These are phyloP conservation scores for Ceratina calcarata DNA, from an alignment of 1,140 invertebrate species.

Conservation along the genomic window DNA sequence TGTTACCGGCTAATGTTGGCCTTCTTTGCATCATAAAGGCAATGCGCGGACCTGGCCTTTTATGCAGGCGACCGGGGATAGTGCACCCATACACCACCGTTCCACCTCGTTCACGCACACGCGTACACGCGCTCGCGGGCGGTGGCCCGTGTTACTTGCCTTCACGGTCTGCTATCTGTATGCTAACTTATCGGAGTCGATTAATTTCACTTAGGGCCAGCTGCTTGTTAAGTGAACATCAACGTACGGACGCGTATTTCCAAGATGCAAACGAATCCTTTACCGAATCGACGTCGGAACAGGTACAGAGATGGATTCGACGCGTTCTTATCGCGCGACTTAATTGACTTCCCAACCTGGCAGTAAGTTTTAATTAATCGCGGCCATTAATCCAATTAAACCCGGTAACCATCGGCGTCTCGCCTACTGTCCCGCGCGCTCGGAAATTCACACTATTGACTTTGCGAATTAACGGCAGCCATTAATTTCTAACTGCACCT, in stretches of 20 bases:
- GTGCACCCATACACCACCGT: slow-evolving; percentile 35
- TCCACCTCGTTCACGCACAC: slow-evolving; percentile 1
- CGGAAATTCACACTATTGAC: slow-evolving; percentile 50
- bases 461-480: slow-evolving; percentile 30
- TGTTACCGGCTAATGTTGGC: slow-evolving; percentile 69
- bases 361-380: slow-evolving; percentile 28
- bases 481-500: slow-evolving; percentile 25
- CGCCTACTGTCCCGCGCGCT: neutral
- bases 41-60: slow-evolving; percentile 59
- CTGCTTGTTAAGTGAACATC: slow-evolving; percentile 48
- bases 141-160: slow-evolving; percentile 37
- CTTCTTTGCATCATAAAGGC: slow-evolving; percentile 73
- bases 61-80: slow-evolving; percentile 59
- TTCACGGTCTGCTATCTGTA: slow-evolving; percentile 53
- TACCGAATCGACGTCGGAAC: neutral
- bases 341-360: neutral
- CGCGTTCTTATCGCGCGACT: neutral
- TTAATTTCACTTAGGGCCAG: slow-evolving; percentile 65
- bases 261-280: neutral
- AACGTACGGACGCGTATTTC: neutral
- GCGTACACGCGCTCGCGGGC: slow-evolving; percentile 21
- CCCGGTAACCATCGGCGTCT: neutral
- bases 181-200: slow-evolving; percentile 55
- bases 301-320: too few relatives aligned
- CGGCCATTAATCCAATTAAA: slow-evolving; percentile 28